Evolutionary conservation across 2,888 invertebrate genomes (phyloP).

Genomic region (Sthenelais limicola): DNA sequence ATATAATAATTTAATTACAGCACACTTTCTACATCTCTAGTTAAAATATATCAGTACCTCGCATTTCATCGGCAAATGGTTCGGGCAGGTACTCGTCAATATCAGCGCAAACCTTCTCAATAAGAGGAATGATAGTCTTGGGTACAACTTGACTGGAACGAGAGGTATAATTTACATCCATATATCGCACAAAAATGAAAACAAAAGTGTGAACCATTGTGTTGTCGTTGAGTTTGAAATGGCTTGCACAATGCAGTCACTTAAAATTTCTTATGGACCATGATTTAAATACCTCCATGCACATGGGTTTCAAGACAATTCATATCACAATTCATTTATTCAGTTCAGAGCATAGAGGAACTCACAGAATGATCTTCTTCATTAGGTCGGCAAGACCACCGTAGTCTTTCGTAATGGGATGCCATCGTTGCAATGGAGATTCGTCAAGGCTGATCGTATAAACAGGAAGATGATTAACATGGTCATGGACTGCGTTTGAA

Average conservation of each 20-base stretch:
- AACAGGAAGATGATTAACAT: background rate
- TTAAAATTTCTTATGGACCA: no score
- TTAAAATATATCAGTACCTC: slow-evolving; percentile 34
- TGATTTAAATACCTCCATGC: background rate
- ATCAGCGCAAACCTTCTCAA: slow-evolving; percentile 41
- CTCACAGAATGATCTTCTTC: slow-evolving; percentile 7
- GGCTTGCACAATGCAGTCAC: no score
- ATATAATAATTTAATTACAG: background rate
- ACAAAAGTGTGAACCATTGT: no score
- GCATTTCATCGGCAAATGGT: slow-evolving; percentile 49
- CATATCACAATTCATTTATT: background rate
- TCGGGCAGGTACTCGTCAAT: slow-evolving; percentile 44
- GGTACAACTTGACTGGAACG: slow-evolving; percentile 34
- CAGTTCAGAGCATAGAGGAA: background rate
- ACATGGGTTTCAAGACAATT: background rate
- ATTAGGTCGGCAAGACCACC: background rate
- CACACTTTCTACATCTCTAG: background rate
- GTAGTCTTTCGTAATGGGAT: slow-evolving; percentile 31
- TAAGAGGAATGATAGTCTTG: slow-evolving; percentile 28
- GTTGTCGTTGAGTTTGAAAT: no score
- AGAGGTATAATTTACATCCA: background rate
- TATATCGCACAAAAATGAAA: background rate
- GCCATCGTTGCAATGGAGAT: slow-evolving; percentile 24
- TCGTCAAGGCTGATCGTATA: slow-evolving; percentile 32
- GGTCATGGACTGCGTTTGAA: background rate